Conservation (phyloP, 2,797 vertebrate genomes). For the Myotis vivesi region DNA sequence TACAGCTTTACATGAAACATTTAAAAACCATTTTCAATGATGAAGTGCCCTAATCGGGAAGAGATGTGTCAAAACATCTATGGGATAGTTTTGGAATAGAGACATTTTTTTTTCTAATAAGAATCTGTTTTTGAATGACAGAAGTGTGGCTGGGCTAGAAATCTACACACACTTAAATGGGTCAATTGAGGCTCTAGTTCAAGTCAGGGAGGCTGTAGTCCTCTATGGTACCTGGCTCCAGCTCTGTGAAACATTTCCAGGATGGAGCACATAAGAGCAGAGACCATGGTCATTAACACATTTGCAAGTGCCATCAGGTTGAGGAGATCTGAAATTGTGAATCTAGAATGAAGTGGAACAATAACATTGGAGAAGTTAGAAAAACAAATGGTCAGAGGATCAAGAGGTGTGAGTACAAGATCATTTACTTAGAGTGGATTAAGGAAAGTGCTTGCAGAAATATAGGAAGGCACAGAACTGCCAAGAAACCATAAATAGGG, state of each 20-base stretch:
- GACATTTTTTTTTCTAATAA: not conserved
- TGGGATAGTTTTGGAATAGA: not conserved
- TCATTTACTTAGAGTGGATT: not conserved
- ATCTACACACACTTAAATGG: not conserved
- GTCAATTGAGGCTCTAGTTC: not conserved
- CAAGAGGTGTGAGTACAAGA: not conserved
- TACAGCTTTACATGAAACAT: not conserved
- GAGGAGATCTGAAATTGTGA: not conserved
- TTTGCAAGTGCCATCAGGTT: fast-evolving
- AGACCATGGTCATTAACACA: fast-evolving
- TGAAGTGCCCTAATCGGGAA: not conserved
- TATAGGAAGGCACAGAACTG: not conserved
- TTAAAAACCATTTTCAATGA: not conserved
- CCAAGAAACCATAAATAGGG: too few species aligned
- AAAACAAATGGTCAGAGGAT: not conserved
- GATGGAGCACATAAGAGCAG: fast-evolving
- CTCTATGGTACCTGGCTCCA: not conserved
- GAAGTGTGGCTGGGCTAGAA: not conserved
- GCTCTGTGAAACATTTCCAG: too few species aligned
- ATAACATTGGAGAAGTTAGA: not conserved
- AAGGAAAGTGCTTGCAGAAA: not conserved
- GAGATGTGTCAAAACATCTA: not conserved
- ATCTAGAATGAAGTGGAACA: not conserved
- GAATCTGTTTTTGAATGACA: not conserved
- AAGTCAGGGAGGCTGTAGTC: not conserved